Percentiles rank a stretch among this genome's conserved stretches.
phyloP scores from a whole-genome alignment of 2,888 invertebrate genomes.

The Hoplodrina ambigua region DNA sequence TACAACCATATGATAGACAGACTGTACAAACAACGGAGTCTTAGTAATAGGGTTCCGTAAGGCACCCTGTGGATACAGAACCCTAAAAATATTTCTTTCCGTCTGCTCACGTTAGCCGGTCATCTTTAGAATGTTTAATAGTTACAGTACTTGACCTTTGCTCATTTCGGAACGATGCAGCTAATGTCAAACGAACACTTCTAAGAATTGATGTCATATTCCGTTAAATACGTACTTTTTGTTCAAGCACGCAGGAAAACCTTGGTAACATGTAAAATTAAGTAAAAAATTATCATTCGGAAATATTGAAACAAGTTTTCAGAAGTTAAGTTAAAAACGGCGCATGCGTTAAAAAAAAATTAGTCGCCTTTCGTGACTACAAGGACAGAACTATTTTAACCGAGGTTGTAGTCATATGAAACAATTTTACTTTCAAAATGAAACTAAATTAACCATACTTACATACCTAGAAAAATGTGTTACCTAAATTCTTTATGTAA shows the following conservation, averaged over 20 bases:
- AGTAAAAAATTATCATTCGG: constrained; percentile 33
- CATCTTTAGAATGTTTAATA: constrained; percentile 30
- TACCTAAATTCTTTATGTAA: constrained; percentile 23
- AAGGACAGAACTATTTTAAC: constrained; percentile 49
- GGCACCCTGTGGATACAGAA: too few species aligned
- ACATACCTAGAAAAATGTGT: constrained; percentile 16
- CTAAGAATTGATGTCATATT: constrained; percentile 34
- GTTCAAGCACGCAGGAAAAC: constrained; percentile 7
- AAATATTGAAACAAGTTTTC: constrained; percentile 26
- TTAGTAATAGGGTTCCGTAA: too few species aligned
- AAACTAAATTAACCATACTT: constrained; percentile 17
- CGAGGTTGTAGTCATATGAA: constrained; percentile 39
- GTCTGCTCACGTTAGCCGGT: background rate
- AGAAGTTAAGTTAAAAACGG: constrained; percentile 15
- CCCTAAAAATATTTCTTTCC: background rate
- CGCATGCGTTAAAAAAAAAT: constrained; percentile 44
- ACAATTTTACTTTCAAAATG: constrained; percentile 46
- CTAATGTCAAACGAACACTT: constrained; percentile 20
- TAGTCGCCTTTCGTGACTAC: constrained; percentile 46
- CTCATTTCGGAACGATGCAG: constrained; percentile 11
- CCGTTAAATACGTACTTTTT: constrained; percentile 24
- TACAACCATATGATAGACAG: too few species aligned
- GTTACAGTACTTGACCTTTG: constrained; percentile 32
- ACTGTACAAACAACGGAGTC: too few species aligned
- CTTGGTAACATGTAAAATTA: constrained; percentile 35